A percentile compares a stretch with the other conserved stretches of the same genome.
These are phyloP conservation scores for Bombus sylvicola DNA, from an alignment of 1,140 invertebrate genomes.

Conservation along the genomic window DNA sequence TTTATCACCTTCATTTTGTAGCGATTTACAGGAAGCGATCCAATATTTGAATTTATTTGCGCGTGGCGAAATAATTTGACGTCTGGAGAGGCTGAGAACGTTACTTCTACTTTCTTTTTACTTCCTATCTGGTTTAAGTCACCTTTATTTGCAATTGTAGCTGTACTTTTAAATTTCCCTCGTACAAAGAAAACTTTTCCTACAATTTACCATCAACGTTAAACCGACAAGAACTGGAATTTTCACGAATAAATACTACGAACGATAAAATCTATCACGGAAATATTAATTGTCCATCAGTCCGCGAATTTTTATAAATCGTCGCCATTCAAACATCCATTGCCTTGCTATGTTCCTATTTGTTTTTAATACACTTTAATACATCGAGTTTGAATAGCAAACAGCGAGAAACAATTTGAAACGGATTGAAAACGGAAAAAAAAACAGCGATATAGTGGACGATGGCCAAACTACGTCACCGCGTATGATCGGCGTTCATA, in stretches of 20 bases:
- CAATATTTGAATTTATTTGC: not conserved
- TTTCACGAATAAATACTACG: not conserved
- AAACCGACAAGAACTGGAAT: too few species aligned
- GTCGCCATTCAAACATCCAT: not conserved
- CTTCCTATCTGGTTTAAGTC: too few species aligned
- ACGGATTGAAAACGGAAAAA: not conserved
- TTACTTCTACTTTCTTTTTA: too few species aligned
- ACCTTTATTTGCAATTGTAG: too few species aligned
- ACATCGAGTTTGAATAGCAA: not conserved
- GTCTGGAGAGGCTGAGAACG: too few species aligned
- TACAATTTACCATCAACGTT: not conserved
- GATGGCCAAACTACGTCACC: not conserved
- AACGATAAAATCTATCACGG: not conserved
- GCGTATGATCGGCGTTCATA: constrained; percentile 13
- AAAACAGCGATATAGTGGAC: not conserved
- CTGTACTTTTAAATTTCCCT: not conserved
- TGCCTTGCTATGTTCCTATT: not conserved
- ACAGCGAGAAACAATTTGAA: not conserved
- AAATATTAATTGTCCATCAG: not conserved
- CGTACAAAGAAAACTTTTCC: not conserved
- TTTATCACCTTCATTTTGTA: not conserved
- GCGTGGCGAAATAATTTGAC: not conserved
- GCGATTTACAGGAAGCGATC: not conserved
- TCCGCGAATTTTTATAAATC: not conserved
- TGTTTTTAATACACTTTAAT: not conserved